Percentiles rank a stretch among this genome's conserved stretches.
Evolutionary conservation across 2,797 vertebrate genomes (phyloP).

Genomic region (Peromyscus melanophrys): DNA sequence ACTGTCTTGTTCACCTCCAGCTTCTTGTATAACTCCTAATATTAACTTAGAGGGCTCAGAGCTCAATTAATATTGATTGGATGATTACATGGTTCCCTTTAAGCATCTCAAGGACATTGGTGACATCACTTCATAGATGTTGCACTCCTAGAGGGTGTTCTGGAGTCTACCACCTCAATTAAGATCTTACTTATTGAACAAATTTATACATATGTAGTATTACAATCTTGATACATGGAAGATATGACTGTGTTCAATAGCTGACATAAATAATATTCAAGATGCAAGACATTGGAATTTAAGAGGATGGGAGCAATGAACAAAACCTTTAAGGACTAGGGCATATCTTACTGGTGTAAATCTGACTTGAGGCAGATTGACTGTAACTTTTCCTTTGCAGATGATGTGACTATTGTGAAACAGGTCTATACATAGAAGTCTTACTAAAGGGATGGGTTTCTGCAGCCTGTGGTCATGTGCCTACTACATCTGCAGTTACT

Average conservation of each 20-base stretch:
- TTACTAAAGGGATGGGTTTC: constrained; percentile 1
- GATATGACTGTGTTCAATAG: background rate
- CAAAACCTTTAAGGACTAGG: background rate
- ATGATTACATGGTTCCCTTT: background rate
- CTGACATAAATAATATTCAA: constrained; percentile 33
- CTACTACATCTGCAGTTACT: background rate
- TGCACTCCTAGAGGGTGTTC: background rate
- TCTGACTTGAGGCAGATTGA: background rate
- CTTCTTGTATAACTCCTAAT: background rate
- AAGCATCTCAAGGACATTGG: background rate
- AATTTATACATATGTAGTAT: background rate
- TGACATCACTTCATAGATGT: background rate
- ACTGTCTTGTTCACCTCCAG: background rate
- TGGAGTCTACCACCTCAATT: background rate
- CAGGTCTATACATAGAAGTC: background rate
- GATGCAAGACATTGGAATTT: background rate
- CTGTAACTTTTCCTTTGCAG: background rate
- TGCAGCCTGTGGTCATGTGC: background rate
- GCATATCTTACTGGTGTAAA: background rate
- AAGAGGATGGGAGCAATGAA: background rate
- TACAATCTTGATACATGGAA: background rate
- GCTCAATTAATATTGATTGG: background rate
- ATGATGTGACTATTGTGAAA: background rate
- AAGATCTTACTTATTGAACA: background rate
- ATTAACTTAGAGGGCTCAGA: background rate